phyloP scores from a whole-genome alignment of 2,797 vertebrate species.

The Anolis apletophallus region DNA sequence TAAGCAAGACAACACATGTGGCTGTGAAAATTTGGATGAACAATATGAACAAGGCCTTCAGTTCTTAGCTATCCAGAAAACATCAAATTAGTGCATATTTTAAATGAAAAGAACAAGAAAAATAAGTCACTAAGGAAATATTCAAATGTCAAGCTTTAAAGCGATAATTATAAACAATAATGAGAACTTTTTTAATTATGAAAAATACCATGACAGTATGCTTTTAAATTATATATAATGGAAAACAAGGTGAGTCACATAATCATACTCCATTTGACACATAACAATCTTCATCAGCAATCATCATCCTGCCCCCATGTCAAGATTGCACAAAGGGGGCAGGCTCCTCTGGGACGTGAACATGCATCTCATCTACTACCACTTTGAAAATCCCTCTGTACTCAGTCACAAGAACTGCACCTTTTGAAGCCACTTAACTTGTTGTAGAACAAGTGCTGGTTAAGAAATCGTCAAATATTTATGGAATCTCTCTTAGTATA shows the following conservation, averaged over 20 bases:
- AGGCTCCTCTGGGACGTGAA: constrained; percentile 38
- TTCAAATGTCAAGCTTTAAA: constrained; percentile 71
- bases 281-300: constrained; percentile 67
- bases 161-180: constrained; percentile 74
- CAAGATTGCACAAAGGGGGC: constrained; percentile 59
- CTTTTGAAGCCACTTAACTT: constrained; percentile 50
- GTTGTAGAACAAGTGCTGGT: constrained; percentile 49
- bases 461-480: constrained; percentile 60
- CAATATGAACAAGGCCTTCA: not conserved
- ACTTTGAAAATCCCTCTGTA: constrained; percentile 40
- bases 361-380: constrained; percentile 46
- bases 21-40: not conserved
- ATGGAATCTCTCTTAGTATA: constrained; percentile 49
- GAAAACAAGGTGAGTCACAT: constrained; percentile 75
- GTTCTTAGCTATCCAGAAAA: constrained; percentile 44
- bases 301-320: constrained; percentile 69
- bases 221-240: constrained; percentile 74
- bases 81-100: constrained; percentile 50
- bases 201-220: constrained; percentile 72
- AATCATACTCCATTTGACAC: constrained; percentile 74
- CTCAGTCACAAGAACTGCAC: constrained; percentile 36
- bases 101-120: constrained; percentile 57
- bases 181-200: constrained; percentile 71
- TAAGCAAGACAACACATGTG: not conserved
- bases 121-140: constrained; percentile 65